Base-by-base conservation (phyloP, 2,113 vertebrate species). In the Corythornis vintsioides region DNA sequence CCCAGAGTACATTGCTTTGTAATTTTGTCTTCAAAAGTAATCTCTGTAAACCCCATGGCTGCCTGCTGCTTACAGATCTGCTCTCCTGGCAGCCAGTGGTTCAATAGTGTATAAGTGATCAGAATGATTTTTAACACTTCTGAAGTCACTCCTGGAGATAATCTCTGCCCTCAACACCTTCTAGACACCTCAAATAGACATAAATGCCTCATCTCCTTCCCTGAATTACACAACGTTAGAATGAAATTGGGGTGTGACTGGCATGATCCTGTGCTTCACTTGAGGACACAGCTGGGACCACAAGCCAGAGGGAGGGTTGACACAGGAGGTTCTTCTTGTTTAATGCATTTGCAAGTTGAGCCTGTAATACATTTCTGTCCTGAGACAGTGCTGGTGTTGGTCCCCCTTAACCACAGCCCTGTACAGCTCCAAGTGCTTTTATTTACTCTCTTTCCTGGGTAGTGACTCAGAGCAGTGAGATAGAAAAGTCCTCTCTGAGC, bases 21-120 rank as follows among this genome's bases (percentile, higher is more conserved):
- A 91, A 92, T 87, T 96, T 83, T 87, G 84, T 89, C 85, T 92
- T 89, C 73, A 89, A 96, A 95, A 93, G 52, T 85, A 93, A 91
- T 95, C 93, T 94, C 60, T 77, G 64, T 89, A 93, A 95, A 70
- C 91, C 87, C 67, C 89, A 92, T 15, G 3, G 1, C 87, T 92
- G 92, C 89, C 82, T 93, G 86, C 92, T 94, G 81, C 84, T 95
- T 61, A 65, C 77, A 87, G 96, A 72, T 66, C 92, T 74, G 92
- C 67, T 93, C 29, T 89, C 77, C 35, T 22, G 0, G 89, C 94
- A 90, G 91, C 48, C 89, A 60, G 84, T 31, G 43, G 43, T 93
- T 91, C 3, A 0, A 84, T 35, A 64, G 80, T 2, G 26, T 60
- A 10, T 64, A 65, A 93, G 65, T 24, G 80, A 78, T 38, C 1